Evolutionary conservation across 64 coral and sea anemone genomes (phyloP), one percentile per base, ranked within the genome.

Genomic region (Platygyra sinensis): DNA sequence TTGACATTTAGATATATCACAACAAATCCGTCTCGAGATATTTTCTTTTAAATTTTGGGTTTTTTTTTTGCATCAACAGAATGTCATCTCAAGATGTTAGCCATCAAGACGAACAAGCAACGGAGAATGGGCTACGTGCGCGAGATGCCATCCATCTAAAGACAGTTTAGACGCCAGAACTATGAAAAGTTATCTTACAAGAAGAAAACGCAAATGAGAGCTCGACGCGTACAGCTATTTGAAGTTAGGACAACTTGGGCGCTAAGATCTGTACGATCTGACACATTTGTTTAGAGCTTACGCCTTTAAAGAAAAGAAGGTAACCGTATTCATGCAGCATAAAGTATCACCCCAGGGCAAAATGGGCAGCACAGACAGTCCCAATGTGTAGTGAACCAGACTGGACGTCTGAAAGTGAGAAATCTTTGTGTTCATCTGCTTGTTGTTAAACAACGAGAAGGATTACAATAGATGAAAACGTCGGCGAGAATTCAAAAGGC

Each of bases 381-480:
- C 16, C 42, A 80, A 3, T 62, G 78, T 85, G 63, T 15, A 50
- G 13, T 3, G 22, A 49, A 51, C 60, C 7, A 20, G 61, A 16
- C 17, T 10, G n/a, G 32, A 46, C 28, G 72, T 19, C 33, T 18
- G 30, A 19, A 67, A 16, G 18, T 8, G 38, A 39, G 18, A 30
- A 71, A 85, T 27, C 12, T 11, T 29, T 11, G 20, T 52, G 22
- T 69, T 85, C 62, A 29, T 71, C 25, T 50, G 62, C 16, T 67
- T 65, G 60, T 83, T 49, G 80, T 67, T 39, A 69, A 71, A 85
- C 36, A 71, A 85, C 63, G 67, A 72, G 62, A 71, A 16, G 24
- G 51, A n/a, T 14, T 14, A 52, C 30, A 83, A 65, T 65, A 32
- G 30, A 65, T 65, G 29, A 42, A 24, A 46, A 46, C 5, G 2